A percentile compares a stretch with the other conserved stretches of the same genome.
Conservation (phyloP, 2,113 vertebrate species). For the Misgurnus anguillicaudatus region DNA sequence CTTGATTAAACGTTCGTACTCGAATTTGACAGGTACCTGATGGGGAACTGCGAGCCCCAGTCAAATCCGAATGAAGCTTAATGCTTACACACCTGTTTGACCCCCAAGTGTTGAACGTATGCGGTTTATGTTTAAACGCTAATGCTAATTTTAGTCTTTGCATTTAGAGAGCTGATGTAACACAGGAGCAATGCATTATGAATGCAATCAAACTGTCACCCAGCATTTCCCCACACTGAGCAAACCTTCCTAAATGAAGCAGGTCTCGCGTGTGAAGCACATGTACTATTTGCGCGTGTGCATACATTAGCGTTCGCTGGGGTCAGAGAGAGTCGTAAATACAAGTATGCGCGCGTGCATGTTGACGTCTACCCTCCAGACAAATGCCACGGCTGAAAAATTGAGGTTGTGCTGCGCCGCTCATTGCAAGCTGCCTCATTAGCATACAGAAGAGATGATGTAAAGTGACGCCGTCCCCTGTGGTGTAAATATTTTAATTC, state of each 20-base stretch:
- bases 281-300: conserved; percentile 5
- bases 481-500: conserved; percentile 60
- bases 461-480: conserved; percentile 49
- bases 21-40: too few relatives aligned
- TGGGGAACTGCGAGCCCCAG: too few relatives aligned
- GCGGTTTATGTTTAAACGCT: background rate
- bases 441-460: conserved; percentile 49
- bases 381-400: conserved; percentile 35
- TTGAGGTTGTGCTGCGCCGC: conserved; percentile 11
- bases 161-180: background rate
- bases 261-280: background rate
- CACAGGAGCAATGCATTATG: background rate
- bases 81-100: too few relatives aligned
- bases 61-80: too few relatives aligned
- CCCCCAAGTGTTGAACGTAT: too few relatives aligned
- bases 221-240: background rate
- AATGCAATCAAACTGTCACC: conserved; percentile 15
- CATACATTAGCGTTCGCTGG: conserved; percentile 1
- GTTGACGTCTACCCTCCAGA: conserved; percentile 37
- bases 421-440: conserved; percentile 29
- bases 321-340: background rate
- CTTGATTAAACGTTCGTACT: background rate
- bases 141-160: background rate
- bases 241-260: background rate
- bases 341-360: background rate